Percentiles rank a stretch among this genome's conserved stretches.
phyloP scores from a whole-genome alignment of 2,888 invertebrate species.

The Anodontia alba region DNA sequence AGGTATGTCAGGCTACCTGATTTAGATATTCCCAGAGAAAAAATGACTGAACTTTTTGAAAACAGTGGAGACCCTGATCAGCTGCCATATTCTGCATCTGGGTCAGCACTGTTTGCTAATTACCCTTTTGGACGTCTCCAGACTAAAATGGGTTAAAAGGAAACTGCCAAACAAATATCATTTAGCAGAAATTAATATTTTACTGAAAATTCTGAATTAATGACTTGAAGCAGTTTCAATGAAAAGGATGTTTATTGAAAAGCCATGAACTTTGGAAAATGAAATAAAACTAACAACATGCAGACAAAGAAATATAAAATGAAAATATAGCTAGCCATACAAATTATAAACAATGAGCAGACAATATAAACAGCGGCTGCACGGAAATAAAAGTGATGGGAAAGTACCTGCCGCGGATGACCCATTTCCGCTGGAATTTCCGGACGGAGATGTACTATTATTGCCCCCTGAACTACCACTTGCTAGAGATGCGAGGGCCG shows the following conservation, averaged over 20 bases:
- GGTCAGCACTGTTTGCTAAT: too few species aligned
- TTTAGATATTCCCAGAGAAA: too few species aligned
- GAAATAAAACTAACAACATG: conserved; percentile 12
- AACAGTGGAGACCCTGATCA: too few species aligned
- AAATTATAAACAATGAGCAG: conserved; percentile 40
- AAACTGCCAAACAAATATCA: too few species aligned
- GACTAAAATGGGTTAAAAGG: too few species aligned
- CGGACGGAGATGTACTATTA: conserved; percentile 64
- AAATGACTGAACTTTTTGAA: too few species aligned
- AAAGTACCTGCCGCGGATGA: conserved; percentile 59
- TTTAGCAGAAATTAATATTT: too few species aligned
- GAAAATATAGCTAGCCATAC: conserved; percentile 22
- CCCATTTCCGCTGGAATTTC: conserved; percentile 57
- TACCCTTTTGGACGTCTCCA: too few species aligned
- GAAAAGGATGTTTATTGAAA: not conserved
- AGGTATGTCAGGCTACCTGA: too few species aligned
- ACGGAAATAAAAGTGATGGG: conserved; percentile 36
- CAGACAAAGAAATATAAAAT: conserved; percentile 13
- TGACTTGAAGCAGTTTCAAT: conserved; percentile 1
- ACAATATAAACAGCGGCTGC: conserved; percentile 66
- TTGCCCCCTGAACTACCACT: conserved; percentile 66
- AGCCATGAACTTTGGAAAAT: conserved; percentile 6
- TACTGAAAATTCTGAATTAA: too few species aligned
- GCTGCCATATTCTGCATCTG: too few species aligned
- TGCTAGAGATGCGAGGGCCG: conserved; percentile 74